Evolutionary conservation across 2,888 invertebrate species (phyloP).

Genomic region (Parnassius mnemosyne): DNA sequence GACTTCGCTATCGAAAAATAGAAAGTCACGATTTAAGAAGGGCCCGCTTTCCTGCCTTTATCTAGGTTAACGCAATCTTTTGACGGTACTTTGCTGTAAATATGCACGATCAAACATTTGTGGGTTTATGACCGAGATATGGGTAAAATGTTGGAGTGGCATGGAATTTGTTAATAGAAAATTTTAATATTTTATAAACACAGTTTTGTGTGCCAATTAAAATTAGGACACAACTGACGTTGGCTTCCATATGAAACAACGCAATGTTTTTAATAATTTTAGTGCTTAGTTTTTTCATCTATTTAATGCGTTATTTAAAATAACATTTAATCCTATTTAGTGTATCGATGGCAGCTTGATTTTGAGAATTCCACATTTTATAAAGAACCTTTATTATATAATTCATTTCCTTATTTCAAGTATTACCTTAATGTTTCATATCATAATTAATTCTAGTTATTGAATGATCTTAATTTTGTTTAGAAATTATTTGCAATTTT

Average conservation of each 20-base stretch:
- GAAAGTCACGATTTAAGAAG: conserved; percentile 73
- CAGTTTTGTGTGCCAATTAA: conserved; percentile 15
- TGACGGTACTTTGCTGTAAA: conserved; percentile 29
- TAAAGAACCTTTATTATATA: too few relatives aligned
- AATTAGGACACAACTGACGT: conserved; percentile 9
- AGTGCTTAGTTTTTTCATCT: too few relatives aligned
- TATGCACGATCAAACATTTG: conserved; percentile 26
- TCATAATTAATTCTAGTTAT: too few relatives aligned
- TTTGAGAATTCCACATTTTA: too few relatives aligned
- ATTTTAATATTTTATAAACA: conserved; percentile 11
- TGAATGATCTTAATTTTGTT: too few relatives aligned
- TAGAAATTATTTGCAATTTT: too few relatives aligned
- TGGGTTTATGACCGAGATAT: conserved; percentile 25
- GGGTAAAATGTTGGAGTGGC: conserved; percentile 15
- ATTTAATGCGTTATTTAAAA: too few relatives aligned
- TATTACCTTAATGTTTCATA: too few relatives aligned
- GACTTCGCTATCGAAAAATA: conserved; percentile 75
- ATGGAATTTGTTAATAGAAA: conserved; percentile 19
- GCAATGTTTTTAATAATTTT: too few relatives aligned
- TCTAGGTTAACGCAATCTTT: conserved; percentile 57
- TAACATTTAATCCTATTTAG: too few relatives aligned
- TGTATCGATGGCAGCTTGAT: too few relatives aligned
- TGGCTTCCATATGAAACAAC: neutral
- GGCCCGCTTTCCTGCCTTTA: conserved; percentile 69
- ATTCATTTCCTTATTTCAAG: too few relatives aligned